Percentiles rank a stretch among this genome's conserved stretches.
These are phyloP conservation scores for Oscheius myriophilus DNA, from an alignment of 2,888 invertebrate genomes.

Conservation along the genomic window DNA sequence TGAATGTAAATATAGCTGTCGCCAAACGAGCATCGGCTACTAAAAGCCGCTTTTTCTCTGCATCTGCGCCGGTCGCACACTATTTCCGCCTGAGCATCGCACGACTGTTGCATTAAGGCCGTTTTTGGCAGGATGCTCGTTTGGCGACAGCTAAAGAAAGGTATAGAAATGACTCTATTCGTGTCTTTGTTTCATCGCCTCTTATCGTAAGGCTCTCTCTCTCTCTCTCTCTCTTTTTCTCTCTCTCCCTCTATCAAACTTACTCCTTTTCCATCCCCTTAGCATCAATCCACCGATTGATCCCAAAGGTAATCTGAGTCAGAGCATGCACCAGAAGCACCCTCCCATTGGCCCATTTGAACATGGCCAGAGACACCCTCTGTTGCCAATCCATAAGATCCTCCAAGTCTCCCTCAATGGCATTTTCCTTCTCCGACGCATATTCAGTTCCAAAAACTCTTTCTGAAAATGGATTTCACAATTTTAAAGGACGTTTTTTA, in stretches of 20 bases:
- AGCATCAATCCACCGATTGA: conserved; percentile 73
- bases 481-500: conserved; percentile 17
- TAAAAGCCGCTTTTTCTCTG: too few relatives aligned
- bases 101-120: too few relatives aligned
- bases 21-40: too few relatives aligned
- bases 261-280: conserved; percentile 70
- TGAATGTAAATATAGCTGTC: too few relatives aligned
- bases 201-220: too few relatives aligned
- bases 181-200: too few relatives aligned
- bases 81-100: too few relatives aligned
- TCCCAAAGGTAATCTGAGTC: conserved; percentile 73
- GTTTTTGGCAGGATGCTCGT: too few relatives aligned
- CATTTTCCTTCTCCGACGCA: conserved; percentile 74
- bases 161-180: too few relatives aligned
- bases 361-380: conserved; percentile 74
- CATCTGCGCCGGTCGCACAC: too few relatives aligned
- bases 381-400: conserved; percentile 73
- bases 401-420: conserved; percentile 74
- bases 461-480: background rate
- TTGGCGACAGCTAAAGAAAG: too few relatives aligned
- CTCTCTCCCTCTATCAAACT: conserved; percentile 15
- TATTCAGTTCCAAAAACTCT: conserved; percentile 74
- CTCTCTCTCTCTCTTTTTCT: too few relatives aligned
- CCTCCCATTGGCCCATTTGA: conserved; percentile 71
- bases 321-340: conserved; percentile 74